Conservation (phyloP, 2,888 invertebrate genomes). For the Timandra comae region DNA sequence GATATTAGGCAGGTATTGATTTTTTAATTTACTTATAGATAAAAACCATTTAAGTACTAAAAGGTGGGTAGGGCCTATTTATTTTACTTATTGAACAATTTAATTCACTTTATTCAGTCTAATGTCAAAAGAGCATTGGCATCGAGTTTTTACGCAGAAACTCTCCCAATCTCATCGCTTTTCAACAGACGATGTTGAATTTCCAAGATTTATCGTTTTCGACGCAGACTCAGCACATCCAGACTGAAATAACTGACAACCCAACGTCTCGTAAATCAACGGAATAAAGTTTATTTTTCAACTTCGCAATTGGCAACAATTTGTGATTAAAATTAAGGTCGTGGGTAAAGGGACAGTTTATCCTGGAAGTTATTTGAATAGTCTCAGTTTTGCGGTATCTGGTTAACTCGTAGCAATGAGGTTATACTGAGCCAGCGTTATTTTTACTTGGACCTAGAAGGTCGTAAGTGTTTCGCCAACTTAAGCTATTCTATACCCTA, state of each 20-base stretch:
- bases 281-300: constrained; percentile 51
- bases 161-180: constrained; percentile 33
- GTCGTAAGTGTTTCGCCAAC: constrained; percentile 10
- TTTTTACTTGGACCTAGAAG: constrained; percentile 21
- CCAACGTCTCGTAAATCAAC: constrained; percentile 61
- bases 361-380: constrained; percentile 47
- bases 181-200: constrained; percentile 53
- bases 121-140: constrained; percentile 13
- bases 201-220: constrained; percentile 62
- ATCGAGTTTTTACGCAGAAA: constrained; percentile 16
- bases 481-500: not conserved
- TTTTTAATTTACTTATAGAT: too few species aligned
- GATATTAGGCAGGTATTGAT: too few species aligned
- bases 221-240: constrained; percentile 68
- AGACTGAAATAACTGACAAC: constrained; percentile 61
- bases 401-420: constrained; percentile 51
- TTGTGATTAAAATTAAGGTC: constrained; percentile 20
- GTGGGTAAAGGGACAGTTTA: constrained; percentile 10
- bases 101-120: too few species aligned
- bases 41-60: too few species aligned
- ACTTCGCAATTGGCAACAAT: constrained; percentile 26
- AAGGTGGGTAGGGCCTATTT: too few species aligned
- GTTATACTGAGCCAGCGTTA: constrained; percentile 50
- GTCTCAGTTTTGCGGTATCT: constrained; percentile 61
- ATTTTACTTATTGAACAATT: too few species aligned